Conservation (phyloP, 2,888 invertebrate genomes). For the Acanthosepion esculentum region DNA sequence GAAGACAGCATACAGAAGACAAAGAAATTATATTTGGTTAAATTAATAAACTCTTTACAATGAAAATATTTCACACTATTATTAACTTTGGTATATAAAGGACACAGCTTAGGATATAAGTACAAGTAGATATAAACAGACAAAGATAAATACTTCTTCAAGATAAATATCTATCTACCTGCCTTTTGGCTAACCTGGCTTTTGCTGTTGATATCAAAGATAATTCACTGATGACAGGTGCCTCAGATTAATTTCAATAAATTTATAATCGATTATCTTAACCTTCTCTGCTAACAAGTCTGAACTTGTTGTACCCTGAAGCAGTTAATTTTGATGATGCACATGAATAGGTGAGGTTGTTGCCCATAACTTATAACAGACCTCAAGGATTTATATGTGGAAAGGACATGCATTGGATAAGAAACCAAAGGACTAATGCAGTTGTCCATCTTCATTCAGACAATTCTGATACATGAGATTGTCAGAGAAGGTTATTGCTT, state of each 20-base stretch:
- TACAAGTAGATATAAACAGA: neutral
- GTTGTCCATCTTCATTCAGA: neutral
- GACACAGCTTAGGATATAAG: neutral
- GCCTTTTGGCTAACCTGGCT: neutral
- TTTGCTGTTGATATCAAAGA: neutral
- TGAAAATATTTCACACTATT: neutral
- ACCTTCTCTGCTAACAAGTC: neutral
- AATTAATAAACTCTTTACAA: too few relatives aligned
- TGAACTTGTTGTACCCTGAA: neutral
- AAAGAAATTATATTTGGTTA: too few relatives aligned
- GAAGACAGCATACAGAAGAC: too few relatives aligned
- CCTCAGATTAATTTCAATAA: slow-evolving; percentile 20
- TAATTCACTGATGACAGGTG: slow-evolving; percentile 6
- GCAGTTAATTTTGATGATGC: slow-evolving; percentile 8
- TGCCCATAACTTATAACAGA: neutral
- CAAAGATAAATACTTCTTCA: neutral
- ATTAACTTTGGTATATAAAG: neutral
- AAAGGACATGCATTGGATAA: neutral
- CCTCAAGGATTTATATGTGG: neutral
- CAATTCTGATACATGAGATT: neutral
- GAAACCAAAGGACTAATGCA: neutral
- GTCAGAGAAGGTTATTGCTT: neutral
- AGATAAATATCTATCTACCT: neutral
- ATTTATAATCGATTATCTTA: neutral
- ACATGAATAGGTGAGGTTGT: neutral